phyloP scores from a whole-genome alignment of 2,113 vertebrate genomes.

The Aepyceros melampus region DNA sequence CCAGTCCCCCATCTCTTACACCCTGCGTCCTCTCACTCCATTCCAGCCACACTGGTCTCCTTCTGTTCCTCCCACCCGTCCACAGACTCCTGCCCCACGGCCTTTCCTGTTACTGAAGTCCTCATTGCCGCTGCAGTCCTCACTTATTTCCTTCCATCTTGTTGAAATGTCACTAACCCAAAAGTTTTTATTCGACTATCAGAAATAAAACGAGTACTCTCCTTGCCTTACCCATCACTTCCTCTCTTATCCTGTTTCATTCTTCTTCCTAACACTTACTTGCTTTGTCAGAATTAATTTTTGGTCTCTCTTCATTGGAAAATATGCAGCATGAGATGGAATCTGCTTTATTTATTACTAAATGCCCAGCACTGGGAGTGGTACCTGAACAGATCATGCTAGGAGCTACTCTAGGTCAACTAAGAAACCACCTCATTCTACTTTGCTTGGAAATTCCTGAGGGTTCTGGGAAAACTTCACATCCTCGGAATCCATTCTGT shows the following conservation, averaged over 20 bases:
- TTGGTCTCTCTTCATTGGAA: neutral
- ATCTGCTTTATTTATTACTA: neutral
- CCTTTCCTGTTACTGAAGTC: neutral
- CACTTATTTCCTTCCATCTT: neutral
- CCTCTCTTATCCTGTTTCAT: neutral
- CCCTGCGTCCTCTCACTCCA: neutral
- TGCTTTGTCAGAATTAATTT: neutral
- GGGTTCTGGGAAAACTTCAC: neutral
- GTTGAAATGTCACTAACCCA: neutral
- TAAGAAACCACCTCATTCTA: neutral
- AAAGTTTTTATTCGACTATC: neutral
- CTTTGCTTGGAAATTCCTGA: neutral
- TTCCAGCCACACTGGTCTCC: neutral
- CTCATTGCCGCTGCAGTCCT: neutral
- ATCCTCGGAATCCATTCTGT: neutral
- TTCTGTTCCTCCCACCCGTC: neutral
- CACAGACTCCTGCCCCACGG: too few relatives aligned
- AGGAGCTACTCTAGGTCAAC: neutral
- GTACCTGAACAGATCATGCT: neutral
- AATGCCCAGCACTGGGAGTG: neutral
- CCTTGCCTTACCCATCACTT: too few relatives aligned
- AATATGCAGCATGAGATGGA: neutral
- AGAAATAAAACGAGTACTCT: neutral
- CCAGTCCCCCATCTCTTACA: accelerated
- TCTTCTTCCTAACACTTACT: neutral